Conservation (phyloP, 2,888 invertebrate species). For the Drosophila meridionalis region DNA sequence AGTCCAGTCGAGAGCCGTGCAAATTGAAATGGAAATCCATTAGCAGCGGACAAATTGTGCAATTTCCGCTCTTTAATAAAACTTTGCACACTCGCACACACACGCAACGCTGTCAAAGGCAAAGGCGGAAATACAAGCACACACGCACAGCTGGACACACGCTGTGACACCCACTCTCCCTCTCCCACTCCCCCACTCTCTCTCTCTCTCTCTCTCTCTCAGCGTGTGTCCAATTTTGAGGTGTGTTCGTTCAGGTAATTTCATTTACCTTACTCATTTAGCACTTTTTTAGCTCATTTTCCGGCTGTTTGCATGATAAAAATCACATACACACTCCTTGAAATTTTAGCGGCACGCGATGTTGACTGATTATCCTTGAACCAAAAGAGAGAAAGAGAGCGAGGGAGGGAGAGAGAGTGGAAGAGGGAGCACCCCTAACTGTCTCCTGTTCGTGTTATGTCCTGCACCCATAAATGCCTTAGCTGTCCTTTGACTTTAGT, state of each 20-base stretch:
- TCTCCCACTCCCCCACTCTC: neutral
- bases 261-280: conserved; percentile 81
- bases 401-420: conserved; percentile 15
- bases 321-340: conserved; percentile 85
- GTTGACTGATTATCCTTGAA: conserved; percentile 83
- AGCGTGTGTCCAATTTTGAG: conserved; percentile 62
- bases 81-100: conserved; percentile 56
- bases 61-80: conserved; percentile 83
- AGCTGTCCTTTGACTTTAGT: conserved; percentile 66
- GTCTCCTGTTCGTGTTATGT: conserved; percentile 59
- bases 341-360: conserved; percentile 84
- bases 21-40: conserved; percentile 80
- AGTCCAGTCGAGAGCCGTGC: conserved; percentile 36
- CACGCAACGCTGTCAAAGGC: conserved; percentile 41
- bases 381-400: conserved; percentile 36
- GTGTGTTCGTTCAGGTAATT: conserved; percentile 82
- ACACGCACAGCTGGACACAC: conserved; percentile 60
- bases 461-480: conserved; percentile 42
- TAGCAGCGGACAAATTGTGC: conserved; percentile 83
- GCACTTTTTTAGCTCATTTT: conserved; percentile 70
- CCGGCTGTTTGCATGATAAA: conserved; percentile 84
- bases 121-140: conserved; percentile 49
- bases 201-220: neutral
- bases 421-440: conserved; percentile 16
- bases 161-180: neutral